These are phyloP conservation scores for Metallyticus violacea DNA, from an alignment of 2,888 invertebrate genomes.

Conservation along the genomic window DNA sequence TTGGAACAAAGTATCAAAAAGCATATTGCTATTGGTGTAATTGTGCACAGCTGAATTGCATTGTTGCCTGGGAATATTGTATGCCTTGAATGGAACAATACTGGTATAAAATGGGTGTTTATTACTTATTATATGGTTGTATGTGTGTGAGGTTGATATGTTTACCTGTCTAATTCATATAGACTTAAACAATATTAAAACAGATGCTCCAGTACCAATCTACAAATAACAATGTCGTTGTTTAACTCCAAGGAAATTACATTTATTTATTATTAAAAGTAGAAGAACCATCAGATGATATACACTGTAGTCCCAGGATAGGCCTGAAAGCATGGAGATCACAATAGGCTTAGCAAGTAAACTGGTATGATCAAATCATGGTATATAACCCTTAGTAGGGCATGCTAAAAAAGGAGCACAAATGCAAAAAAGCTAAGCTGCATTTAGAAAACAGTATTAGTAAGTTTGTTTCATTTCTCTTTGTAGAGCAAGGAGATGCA, in stretches of 20 bases:
- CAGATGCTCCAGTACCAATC: not conserved
- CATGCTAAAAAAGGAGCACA: not conserved
- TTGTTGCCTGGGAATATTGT: constrained; percentile 10
- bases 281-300: not conserved
- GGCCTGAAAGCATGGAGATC: not conserved
- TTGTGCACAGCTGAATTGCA: constrained; percentile 6
- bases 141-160: not conserved
- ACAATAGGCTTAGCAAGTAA: not conserved
- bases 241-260: not conserved
- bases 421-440: too few species aligned
- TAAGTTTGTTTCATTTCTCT: too few species aligned
- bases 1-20: not conserved
- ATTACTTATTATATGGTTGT: not conserved
- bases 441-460: too few species aligned
- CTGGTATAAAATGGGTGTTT: constrained; percentile 10
- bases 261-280: not conserved
- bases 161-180: not conserved
- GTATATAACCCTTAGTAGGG: not conserved
- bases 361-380: too few species aligned
- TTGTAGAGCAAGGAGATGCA: not conserved
- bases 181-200: not conserved
- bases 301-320: not conserved
- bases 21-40: constrained; percentile 9
- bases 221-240: not conserved
- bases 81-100: constrained; percentile 14